Conservation (phyloP, 2,113 vertebrate species). For the Platichthys stellatus region DNA sequence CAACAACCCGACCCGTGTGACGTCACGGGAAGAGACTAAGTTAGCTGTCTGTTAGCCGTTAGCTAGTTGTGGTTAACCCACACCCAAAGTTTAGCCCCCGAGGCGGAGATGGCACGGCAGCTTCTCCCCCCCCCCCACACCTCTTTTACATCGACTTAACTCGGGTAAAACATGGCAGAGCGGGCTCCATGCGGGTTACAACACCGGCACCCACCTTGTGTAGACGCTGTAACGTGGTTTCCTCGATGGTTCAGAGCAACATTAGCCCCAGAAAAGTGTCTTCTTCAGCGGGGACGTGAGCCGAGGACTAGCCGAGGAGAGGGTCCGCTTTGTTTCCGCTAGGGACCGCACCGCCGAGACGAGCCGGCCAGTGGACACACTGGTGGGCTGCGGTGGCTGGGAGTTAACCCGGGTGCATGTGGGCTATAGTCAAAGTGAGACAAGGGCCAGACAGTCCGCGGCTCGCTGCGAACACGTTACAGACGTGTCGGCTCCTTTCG, state of each 20-base stretch:
- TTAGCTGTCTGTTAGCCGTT: not conserved
- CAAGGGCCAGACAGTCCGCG: not conserved
- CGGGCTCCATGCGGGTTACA: not conserved
- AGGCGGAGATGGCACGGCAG: constrained; percentile 7
- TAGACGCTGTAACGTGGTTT: not conserved
- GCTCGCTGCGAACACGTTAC: constrained; percentile 35
- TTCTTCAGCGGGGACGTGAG: not conserved
- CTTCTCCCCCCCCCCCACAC: constrained; percentile 7
- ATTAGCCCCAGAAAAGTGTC: constrained; percentile 28
- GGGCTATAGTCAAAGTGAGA: too few species aligned
- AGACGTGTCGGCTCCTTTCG: not conserved
- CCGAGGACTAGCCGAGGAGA: constrained; percentile 19
- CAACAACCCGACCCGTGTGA: not conserved
- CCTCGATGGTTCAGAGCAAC: constrained; percentile 25
- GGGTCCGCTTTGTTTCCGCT: constrained; percentile 56
- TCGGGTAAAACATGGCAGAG: not conserved
- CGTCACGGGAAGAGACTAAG: not conserved
- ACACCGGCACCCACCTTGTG: constrained; percentile 50
- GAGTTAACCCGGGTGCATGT: not conserved
- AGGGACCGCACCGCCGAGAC: not conserved
- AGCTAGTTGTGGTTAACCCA: constrained; percentile 39
- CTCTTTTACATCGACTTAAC: not conserved
- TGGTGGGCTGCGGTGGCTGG: not conserved
- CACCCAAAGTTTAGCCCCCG: constrained; percentile 56
- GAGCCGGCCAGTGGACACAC: not conserved